Evolutionary conservation across 1,140 invertebrate genomes (phyloP), one percentile per base, ranked within the genome.

Genomic region (Trichonephila inaurata): DNA sequence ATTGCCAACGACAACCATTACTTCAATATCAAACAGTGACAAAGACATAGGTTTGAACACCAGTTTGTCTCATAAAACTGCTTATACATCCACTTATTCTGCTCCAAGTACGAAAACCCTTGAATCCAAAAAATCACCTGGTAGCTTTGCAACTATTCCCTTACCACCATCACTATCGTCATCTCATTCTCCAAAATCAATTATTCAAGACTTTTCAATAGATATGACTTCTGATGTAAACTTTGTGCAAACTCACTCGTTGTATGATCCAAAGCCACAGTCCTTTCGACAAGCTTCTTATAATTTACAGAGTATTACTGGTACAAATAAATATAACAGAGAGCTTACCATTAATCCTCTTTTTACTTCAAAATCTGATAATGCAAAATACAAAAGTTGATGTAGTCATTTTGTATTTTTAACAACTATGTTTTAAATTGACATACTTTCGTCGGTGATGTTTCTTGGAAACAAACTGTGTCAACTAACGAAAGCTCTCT

Each of bases 291-390:
- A 91, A 60, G 6, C 14, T 12, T 51, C 72, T 28, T 91, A 91
- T 51, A 81, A 40, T 58, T 33, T 91, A n/a, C 89, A 82, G 58
- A 91, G 89, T 91, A 40, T 91, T 16, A n/a, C 83, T 14, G 62
- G 51, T 87, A 51, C 64, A 24, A 87, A 64, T 40, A 92, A 92
- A 44, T 92, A 92, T 40, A 92, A 77, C 60, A 58, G 91, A 92
- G 91, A 92, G 83, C 91, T 92, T 92, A 86, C n/a, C 21, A 92
- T 92, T 4, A 87, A 92, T 77, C 91, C 91, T 33, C 21, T 72
- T 28, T 81, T 81, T 16, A 64, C 83, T 58, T 66, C 64, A 14
- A 86, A 66, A n/a, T 40, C 82, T 33, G 62, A 87, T 28, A 72
- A 87, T 64, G 24, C n/a, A 8, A 91, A 91, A 58, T 87, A 69